A percentile compares a stretch with the other conserved stretches of the same genome.
These are phyloP conservation scores for Spisula subtruncata DNA, from an alignment of 2,888 invertebrate species.

Conservation along the genomic window DNA sequence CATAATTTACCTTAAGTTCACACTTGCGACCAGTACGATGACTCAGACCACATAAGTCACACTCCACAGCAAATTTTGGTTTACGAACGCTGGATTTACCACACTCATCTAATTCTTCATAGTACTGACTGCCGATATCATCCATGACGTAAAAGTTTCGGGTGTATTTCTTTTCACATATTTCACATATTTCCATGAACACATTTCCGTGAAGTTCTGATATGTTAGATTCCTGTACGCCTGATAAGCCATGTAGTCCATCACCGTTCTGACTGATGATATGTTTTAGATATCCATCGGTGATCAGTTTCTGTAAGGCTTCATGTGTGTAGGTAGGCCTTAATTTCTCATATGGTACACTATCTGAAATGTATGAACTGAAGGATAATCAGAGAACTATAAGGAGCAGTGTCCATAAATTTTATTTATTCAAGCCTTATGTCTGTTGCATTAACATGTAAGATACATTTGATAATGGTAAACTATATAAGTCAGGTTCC, in stretches of 20 bases:
- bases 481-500: no score
- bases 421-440: no score
- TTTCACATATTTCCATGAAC: slow-evolving; percentile 82
- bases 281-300: slow-evolving; percentile 76
- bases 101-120: slow-evolving; percentile 82
- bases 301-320: slow-evolving; percentile 78
- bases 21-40: slow-evolving; percentile 84
- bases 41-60: slow-evolving; percentile 79
- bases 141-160: slow-evolving; percentile 81
- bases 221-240: slow-evolving; percentile 76
- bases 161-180: slow-evolving; percentile 77
- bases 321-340: slow-evolving; percentile 85
- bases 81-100: slow-evolving; percentile 77
- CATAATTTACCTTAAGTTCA: slow-evolving; percentile 75
- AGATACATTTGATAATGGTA: no score
- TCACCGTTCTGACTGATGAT: slow-evolving; percentile 85
- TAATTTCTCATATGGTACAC: slow-evolving; percentile 81
- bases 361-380: slow-evolving; percentile 57
- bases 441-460: no score
- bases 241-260: slow-evolving; percentile 83
- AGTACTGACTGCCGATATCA: slow-evolving; percentile 82
- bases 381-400: no score
- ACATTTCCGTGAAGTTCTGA: slow-evolving; percentile 86
- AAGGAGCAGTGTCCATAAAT: no score
- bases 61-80: slow-evolving; percentile 79